Base-by-base conservation (phyloP, 2,888 invertebrate species). In the Cryptophagus acutangulus region DNA sequence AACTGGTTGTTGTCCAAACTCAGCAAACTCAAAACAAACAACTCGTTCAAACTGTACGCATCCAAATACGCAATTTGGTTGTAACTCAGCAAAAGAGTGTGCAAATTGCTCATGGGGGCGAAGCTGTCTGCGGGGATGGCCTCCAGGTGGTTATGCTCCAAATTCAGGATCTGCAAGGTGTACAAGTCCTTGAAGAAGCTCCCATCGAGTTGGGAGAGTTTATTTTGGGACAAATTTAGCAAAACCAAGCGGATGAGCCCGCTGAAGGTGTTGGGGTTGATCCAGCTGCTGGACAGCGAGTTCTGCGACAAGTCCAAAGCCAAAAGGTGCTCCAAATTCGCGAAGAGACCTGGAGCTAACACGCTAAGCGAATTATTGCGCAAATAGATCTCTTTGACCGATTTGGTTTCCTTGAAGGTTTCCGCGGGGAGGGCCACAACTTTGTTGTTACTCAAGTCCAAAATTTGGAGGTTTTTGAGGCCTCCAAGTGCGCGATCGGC, bases 321-420 rank as follows among this genome's bases (percentile, higher is more conserved):
- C 54, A 84, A 76, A 52, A 94, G 73, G 62, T 85, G 87, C 57
- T 84, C 84, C 54, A 92, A 74, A 66, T 88, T 86, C n/a, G 86
- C 79, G 63, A 94, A 87, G 38, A 93, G 75, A 52, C 85, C 86
- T 1, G 89, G 87, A 51, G 90, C 86, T 51, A 93, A 74, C 30
- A 85, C 84, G 65, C 84, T 84, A 57, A 94, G 84, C 14, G 90
- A 88, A 74, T 93, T 93, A 71, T 92, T 92, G 70, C 90, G 88
- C 64, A 92, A 72, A 71, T 90, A 86, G 61, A 93, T 82, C 71
- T 92, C 91, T 71, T 86, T 87, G 57, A 93, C 82, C 46, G 83
- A 81, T 49, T 81, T 80, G 36, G 81, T 74, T 70, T 90, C 89
- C 64, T 78, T 77, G 63, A 94, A 91, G 50, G 94, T 72, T 61